Evolutionary conservation across 2,888 invertebrate species (phyloP), one percentile per base, ranked within the genome.

Genomic region (Luperina testacea): DNA sequence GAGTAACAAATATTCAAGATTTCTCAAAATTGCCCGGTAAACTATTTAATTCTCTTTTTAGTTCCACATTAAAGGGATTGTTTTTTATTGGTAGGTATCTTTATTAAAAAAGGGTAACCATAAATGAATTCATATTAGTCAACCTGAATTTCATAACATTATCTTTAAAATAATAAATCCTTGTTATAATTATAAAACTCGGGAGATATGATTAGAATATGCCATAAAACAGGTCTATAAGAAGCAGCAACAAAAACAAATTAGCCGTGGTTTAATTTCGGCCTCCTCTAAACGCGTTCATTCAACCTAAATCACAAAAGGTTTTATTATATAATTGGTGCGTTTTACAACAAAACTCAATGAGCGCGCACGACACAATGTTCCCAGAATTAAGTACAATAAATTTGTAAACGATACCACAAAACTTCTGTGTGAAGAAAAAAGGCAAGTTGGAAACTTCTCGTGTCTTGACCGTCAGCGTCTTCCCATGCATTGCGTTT

Each of bases 351-450:
- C 91, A 93, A 94, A 93, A 92, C 92, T 94, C 93, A 95, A 95
- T 94, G 94, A 94, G 92, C 88, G 90, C 91, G 91, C 92, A 93
- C 90, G 91, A 92, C 92, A 92, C 92, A 90, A 91, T 90, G 87
- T 96, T 96, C 96, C 88, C 90, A 94, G 96, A 96, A 96, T 91
- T 92, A 90, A 88, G 89, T 90, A 91, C 93, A 94, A 94, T 96
- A 96, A 96, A 96, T 94, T 93, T 96, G 96, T 96, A 96, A 96
- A 94, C 93, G 94, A 93, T 94, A 94, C 95, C 95, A 94, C 95
- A 95, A 94, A 95, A 96, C 96, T 96, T 95, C 96, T 96, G 96
- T 95, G 90, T 91, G 86, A 90, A 91, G 90, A 94, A 92, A 92
- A 92, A 87, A 86, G 76, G 51, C 57, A 82, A 63, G 75, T 83